Percentiles rank a stretch among this genome's conserved stretches.
Conservation (phyloP, 2,888 invertebrate genomes). For the Flexamia atlantica region DNA sequence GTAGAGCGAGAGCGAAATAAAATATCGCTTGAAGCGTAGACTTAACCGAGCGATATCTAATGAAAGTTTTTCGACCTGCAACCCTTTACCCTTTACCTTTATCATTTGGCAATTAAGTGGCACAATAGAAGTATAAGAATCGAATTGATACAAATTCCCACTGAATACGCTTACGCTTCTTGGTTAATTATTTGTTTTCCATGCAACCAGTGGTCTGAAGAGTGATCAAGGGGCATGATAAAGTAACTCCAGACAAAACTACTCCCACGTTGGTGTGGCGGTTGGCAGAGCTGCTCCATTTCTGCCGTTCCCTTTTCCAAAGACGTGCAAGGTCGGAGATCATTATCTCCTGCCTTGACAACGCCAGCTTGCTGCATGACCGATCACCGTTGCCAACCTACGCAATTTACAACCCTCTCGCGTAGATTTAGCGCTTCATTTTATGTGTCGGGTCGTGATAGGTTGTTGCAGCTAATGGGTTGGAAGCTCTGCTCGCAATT, state of each 20-base stretch:
- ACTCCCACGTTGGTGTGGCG: slow-evolving; percentile 17
- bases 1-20: no score
- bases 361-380: slow-evolving; percentile 22
- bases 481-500: slow-evolving; percentile 33
- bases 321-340: slow-evolving; percentile 43
- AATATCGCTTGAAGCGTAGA: not conserved
- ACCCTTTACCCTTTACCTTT: no score
- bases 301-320: slow-evolving; percentile 36
- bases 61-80: no score
- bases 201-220: not conserved
- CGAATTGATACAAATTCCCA: no score
- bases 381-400: slow-evolving; percentile 32
- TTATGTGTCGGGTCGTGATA: slow-evolving; percentile 48
- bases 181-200: no score
- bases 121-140: no score
- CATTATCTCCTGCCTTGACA: slow-evolving; percentile 24
- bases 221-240: not conserved
- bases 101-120: no score
- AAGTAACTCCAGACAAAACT: not conserved
- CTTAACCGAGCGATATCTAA: no score
- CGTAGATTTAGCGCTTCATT: slow-evolving; percentile 46
- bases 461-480: slow-evolving; percentile 49
- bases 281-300: slow-evolving; percentile 23
- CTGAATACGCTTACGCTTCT: no score
- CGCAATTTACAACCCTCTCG: slow-evolving; percentile 38